phyloP scores from a whole-genome alignment of 2,797 vertebrate species.

The Delichon dasypus region DNA sequence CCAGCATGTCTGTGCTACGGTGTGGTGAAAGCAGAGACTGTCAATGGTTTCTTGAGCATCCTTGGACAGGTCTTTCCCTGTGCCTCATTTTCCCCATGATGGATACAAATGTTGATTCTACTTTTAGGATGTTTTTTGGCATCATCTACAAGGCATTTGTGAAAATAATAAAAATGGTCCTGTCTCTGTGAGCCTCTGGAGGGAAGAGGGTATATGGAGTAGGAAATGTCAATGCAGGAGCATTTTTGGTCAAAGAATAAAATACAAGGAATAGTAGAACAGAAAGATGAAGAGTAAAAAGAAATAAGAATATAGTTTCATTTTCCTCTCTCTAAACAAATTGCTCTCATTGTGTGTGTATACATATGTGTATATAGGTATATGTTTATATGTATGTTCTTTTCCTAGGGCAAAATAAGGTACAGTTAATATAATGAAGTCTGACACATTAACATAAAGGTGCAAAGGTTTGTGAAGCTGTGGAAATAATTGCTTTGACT shows the following conservation, averaged over 20 bases:
- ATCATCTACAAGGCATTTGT: background rate
- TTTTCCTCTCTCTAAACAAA: background rate
- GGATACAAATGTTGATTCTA: background rate
- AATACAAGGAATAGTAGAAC: background rate
- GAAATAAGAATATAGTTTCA: background rate
- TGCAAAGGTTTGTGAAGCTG: constrained; percentile 28
- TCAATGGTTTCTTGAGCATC: background rate
- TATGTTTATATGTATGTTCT: background rate
- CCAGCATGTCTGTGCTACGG: background rate
- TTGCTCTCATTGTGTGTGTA: rapidly evolving
- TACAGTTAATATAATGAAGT: constrained; percentile 41
- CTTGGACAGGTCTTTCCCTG: background rate
- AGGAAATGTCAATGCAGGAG: background rate
- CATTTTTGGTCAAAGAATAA: background rate
- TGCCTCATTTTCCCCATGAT: background rate
- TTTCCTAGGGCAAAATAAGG: background rate
- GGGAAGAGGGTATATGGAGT: background rate
- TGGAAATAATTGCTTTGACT: constrained; percentile 64
- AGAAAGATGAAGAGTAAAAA: background rate
- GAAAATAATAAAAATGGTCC: background rate
- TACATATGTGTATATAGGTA: background rate
- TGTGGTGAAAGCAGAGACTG: background rate
- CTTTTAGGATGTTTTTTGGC: background rate
- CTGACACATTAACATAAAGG: constrained; percentile 21
- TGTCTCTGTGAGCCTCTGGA: background rate